Evolutionary conservation across 2,113 vertebrate genomes (phyloP).

Genomic region (Leiothrix lutea): DNA sequence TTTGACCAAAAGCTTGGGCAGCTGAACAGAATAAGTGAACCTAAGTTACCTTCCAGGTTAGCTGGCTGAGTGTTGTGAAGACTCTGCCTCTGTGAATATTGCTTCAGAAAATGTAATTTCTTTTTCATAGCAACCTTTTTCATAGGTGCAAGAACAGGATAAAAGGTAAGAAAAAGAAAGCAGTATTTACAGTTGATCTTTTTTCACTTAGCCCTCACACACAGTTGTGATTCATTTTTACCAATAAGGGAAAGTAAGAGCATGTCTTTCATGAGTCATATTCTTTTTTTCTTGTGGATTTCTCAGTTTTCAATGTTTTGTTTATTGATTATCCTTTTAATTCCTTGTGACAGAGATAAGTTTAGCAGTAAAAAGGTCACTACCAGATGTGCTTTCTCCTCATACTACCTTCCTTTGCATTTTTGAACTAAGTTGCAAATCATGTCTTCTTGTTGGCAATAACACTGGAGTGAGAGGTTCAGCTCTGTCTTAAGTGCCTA

Average conservation of each 20-base stretch:
- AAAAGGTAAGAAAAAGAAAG: conserved; percentile 62
- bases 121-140: conserved; percentile 39
- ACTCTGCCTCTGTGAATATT: not conserved
- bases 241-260: conserved; percentile 56
- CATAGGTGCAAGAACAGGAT: conserved; percentile 47
- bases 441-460: not conserved
- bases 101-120: conserved; percentile 40
- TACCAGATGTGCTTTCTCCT: not conserved
- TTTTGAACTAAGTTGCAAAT: not conserved
- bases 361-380: not conserved
- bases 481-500: not conserved
- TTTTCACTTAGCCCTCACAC: conserved; percentile 41
- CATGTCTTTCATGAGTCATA: conserved; percentile 66
- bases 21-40: not conserved
- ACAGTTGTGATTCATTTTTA: conserved; percentile 70
- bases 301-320: conserved; percentile 52
- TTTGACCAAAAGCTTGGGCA: not conserved
- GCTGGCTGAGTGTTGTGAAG: not conserved
- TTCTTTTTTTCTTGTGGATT: conserved; percentile 63
- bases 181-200: conserved; percentile 47
- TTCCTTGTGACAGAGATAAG: not conserved
- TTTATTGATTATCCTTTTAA: conserved; percentile 51
- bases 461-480: not conserved
- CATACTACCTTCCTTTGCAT: not conserved
- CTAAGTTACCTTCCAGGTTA: not conserved